These are phyloP conservation scores for Lamprologus callipterus DNA, from an alignment of 2,113 vertebrate genomes.

Conservation along the genomic window DNA sequence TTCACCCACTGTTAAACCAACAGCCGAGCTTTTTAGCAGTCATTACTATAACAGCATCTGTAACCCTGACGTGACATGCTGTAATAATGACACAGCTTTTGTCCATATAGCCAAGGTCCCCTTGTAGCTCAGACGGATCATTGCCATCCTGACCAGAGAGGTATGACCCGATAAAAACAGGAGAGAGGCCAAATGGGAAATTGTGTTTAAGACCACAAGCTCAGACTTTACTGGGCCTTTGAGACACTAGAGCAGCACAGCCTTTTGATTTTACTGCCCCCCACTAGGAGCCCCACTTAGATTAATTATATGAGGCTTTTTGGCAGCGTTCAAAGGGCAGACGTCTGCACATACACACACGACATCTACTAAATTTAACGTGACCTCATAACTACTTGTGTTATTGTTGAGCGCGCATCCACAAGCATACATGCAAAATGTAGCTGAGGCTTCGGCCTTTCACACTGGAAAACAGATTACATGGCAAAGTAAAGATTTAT, in stretches of 20 bases:
- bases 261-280: constrained; percentile 30
- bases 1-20: constrained; percentile 42
- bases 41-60: constrained; percentile 50
- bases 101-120: constrained; percentile 39
- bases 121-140: constrained; percentile 38
- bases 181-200: constrained; percentile 33
- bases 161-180: constrained; percentile 26
- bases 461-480: constrained; percentile 71
- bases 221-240: constrained; percentile 25
- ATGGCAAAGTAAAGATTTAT: constrained; percentile 73
- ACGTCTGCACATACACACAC: background rate
- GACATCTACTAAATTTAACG: constrained; percentile 13
- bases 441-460: constrained; percentile 29
- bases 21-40: constrained; percentile 38
- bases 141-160: constrained; percentile 30
- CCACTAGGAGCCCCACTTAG: constrained; percentile 5
- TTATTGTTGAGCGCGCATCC: background rate
- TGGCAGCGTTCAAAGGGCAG: constrained; percentile 22
- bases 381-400: constrained; percentile 36
- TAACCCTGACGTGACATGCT: constrained; percentile 45
- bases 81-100: constrained; percentile 42
- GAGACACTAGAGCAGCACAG: background rate
- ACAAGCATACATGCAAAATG: constrained; percentile 10
- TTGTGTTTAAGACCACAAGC: constrained; percentile 4
- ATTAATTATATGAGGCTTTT: constrained; percentile 37